phyloP scores from a whole-genome alignment of 2,797 vertebrate species.

The Artibeus lituratus region DNA sequence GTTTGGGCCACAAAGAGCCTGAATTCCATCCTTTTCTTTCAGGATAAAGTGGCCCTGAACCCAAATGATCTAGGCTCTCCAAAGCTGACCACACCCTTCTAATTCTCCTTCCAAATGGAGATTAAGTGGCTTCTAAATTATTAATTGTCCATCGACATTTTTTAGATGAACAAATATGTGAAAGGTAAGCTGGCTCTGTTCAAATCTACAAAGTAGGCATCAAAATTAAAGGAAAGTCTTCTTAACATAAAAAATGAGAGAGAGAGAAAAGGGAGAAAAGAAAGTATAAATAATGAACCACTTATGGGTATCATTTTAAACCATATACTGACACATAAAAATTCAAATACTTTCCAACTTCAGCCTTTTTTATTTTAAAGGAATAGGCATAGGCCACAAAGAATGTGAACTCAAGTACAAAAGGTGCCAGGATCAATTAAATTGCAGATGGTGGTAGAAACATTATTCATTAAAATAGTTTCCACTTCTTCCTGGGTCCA shows the following conservation, averaged over 20 bases:
- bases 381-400: neutral
- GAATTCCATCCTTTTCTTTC: neutral
- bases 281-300: neutral
- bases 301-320: neutral
- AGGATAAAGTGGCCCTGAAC: neutral
- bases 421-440: neutral
- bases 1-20: neutral
- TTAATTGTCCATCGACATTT: neutral
- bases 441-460: neutral
- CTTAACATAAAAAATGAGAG: neutral
- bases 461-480: neutral
- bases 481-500: neutral
- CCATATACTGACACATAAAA: neutral
- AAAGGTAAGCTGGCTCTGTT: neutral
- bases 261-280: neutral
- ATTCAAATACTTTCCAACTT: neutral
- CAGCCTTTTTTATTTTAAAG: neutral
- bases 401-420: neutral
- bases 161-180: neutral
- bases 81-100: neutral
- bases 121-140: slow-evolving; percentile 10
- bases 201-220: neutral
- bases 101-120: neutral
- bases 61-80: neutral
- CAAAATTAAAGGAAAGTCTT: neutral